phyloP scores from a whole-genome alignment of 2,888 invertebrate genomes.

The Trichogramma evanescens region DNA sequence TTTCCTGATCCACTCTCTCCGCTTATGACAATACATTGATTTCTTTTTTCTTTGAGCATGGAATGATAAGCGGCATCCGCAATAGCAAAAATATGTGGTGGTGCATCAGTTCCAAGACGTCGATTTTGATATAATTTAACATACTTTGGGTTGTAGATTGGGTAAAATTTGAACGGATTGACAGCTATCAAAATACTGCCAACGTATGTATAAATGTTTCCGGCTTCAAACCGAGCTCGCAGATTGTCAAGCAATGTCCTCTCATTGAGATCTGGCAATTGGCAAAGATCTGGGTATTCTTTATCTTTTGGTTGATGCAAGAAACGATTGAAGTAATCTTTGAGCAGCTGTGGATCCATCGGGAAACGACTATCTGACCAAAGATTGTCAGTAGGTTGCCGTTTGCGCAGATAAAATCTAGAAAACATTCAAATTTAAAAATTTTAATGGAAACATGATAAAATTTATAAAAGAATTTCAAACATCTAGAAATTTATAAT shows the following conservation, averaged over 20 bases:
- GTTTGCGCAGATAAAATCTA: slow-evolving; percentile 83
- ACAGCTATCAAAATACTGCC: slow-evolving; percentile 92
- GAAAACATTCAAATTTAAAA: slow-evolving; percentile 25
- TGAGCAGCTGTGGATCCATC: slow-evolving; percentile 84
- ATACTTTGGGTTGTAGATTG: slow-evolving; percentile 96
- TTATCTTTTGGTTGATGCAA: slow-evolving; percentile 86
- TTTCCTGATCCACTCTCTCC: slow-evolving; percentile 95
- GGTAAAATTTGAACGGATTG: slow-evolving; percentile 91
- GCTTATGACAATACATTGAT: slow-evolving; percentile 92
- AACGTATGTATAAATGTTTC: slow-evolving; percentile 93
- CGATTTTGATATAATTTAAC: slow-evolving; percentile 92
- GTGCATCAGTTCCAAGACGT: slow-evolving; percentile 81
- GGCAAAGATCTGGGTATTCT: slow-evolving; percentile 93
- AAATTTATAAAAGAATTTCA: too few species aligned
- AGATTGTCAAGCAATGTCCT: slow-evolving; percentile 87
- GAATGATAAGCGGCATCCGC: slow-evolving; percentile 91
- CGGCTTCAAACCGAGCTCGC: slow-evolving; percentile 77
- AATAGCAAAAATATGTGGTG: slow-evolving; percentile 95
- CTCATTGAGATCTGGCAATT: slow-evolving; percentile 90
- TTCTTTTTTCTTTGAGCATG: slow-evolving; percentile 84
- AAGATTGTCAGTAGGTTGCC: slow-evolving; percentile 75
- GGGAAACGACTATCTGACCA: slow-evolving; percentile 80
- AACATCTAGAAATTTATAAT: too few species aligned
- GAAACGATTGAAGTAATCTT: slow-evolving; percentile 86
- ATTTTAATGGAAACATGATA: not conserved